A percentile compares a stretch with the other conserved stretches of the same genome.
phyloP scores from a whole-genome alignment of 2,888 invertebrate species.

The Ectropis crepuscularia region DNA sequence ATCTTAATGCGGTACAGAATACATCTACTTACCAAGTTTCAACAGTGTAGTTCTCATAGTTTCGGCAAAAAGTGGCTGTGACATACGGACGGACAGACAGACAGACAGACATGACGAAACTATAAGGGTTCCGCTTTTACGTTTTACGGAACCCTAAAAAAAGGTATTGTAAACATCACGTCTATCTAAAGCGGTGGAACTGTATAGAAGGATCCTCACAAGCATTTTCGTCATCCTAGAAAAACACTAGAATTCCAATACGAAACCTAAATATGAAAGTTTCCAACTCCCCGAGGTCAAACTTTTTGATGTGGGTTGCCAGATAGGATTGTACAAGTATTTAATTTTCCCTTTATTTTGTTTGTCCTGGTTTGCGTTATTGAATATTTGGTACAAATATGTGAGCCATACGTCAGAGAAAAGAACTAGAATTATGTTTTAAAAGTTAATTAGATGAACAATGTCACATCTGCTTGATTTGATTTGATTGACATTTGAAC shows the following conservation, averaged over 20 bases:
- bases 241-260: constrained; percentile 19
- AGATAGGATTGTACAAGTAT: constrained; percentile 16
- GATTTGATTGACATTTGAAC: no score
- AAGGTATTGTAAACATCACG: neutral
- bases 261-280: constrained; percentile 25
- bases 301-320: constrained; percentile 28
- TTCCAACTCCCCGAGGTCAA: constrained; percentile 24
- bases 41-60: no score
- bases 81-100: no score
- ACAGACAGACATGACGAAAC: no score
- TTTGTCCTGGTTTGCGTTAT: constrained; percentile 22
- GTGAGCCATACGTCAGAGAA: neutral
- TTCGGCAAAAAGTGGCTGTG: no score
- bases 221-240: constrained; percentile 23
- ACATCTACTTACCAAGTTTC: no score
- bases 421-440: no score
- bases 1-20: no score
- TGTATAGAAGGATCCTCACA: constrained; percentile 8
- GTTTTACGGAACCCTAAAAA: no score
- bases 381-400: constrained; percentile 12
- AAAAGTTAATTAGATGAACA: no score
- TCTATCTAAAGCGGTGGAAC: neutral
- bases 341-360: constrained; percentile 26
- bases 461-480: no score
- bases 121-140: no score